A percentile compares a stretch with the other conserved stretches of the same genome.
Evolutionary conservation across 1,140 invertebrate species (phyloP).

Genomic region (Capitella teleta): DNA sequence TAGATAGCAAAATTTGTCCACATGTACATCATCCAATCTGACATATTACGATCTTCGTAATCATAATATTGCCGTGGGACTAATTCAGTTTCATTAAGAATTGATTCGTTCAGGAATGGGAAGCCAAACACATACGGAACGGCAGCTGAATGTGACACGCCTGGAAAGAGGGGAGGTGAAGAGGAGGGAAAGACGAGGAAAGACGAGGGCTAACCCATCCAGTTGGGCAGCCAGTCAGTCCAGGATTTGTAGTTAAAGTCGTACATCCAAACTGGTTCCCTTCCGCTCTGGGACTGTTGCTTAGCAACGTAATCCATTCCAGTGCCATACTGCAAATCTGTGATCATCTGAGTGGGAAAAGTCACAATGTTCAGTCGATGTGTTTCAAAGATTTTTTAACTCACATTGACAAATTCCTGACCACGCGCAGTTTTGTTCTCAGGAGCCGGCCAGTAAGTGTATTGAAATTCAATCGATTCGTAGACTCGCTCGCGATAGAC

Average conservation of each 20-base stretch:
- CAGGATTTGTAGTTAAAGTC: slow-evolving; percentile 14
- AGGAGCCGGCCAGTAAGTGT: slow-evolving; percentile 84
- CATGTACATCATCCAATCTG: slow-evolving; percentile 15
- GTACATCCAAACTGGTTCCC: slow-evolving; percentile 11
- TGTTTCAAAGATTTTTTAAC: slow-evolving; percentile 21
- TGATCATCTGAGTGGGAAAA: slow-evolving; percentile 8
- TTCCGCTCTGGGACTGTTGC: slow-evolving; percentile 3
- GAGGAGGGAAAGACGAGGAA: neutral
- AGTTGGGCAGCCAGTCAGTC: slow-evolving; percentile 13
- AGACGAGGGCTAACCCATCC: slow-evolving; percentile 6
- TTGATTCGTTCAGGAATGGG: slow-evolving; percentile 11
- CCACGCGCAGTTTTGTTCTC: slow-evolving; percentile 65
- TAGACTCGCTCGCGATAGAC: slow-evolving; percentile 57
- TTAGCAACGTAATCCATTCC: slow-evolving; percentile 12
- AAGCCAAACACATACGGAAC: slow-evolving; percentile 13
- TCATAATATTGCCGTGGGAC: slow-evolving; percentile 12
- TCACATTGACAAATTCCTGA: slow-evolving; percentile 76
- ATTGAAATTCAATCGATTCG: slow-evolving; percentile 88
- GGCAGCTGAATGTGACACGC: slow-evolving; percentile 12
- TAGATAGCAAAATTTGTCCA: slow-evolving; percentile 13
- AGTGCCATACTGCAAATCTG: slow-evolving; percentile 11
- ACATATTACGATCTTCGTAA: slow-evolving; percentile 15
- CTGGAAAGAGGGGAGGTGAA: slow-evolving; percentile 1
- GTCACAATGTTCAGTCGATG: slow-evolving; percentile 1
- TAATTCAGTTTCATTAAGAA: slow-evolving; percentile 13